These are phyloP conservation scores for Otolemur garnettii DNA, from an alignment of 2,113 vertebrate species.

Conservation along the genomic window DNA sequence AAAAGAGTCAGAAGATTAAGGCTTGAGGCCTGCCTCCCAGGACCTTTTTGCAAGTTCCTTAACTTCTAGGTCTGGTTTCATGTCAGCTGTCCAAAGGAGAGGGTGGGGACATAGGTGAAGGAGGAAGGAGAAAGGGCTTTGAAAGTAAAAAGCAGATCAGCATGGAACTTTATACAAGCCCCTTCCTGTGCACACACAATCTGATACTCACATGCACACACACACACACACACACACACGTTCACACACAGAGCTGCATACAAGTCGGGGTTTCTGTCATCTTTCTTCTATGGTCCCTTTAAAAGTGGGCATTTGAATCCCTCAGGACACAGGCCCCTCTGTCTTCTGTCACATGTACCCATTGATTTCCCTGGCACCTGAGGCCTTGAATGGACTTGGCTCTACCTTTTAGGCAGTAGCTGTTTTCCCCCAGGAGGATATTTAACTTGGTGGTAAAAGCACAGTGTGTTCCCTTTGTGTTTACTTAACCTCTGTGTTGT, in stretches of 20 bases:
- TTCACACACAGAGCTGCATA: neutral
- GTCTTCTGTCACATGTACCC: neutral
- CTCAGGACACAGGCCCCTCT: neutral
- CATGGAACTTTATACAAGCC: neutral
- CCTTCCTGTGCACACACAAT: neutral
- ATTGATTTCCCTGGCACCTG: neutral
- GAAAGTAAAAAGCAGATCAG: neutral
- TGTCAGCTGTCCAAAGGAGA: neutral
- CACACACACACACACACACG: neutral
- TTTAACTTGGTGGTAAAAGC: conserved; percentile 59
- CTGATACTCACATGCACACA: neutral
- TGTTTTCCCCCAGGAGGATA: conserved; percentile 52
- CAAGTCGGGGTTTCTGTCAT: neutral
- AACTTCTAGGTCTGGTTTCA: neutral
- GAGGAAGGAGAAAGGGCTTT: neutral
- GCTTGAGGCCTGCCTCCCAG: neutral
- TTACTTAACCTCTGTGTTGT: conserved; percentile 77
- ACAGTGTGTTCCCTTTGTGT: conserved; percentile 69
- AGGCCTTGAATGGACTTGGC: conserved; percentile 28
- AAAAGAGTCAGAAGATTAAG: neutral
- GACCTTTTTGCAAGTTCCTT: neutral
- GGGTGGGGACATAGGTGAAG: neutral
- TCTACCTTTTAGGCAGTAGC: neutral
- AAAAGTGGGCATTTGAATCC: neutral
- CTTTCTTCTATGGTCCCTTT: conserved; percentile 3